Base-by-base conservation (phyloP, 2,888 invertebrate species). In the Dioctria linearis region DNA sequence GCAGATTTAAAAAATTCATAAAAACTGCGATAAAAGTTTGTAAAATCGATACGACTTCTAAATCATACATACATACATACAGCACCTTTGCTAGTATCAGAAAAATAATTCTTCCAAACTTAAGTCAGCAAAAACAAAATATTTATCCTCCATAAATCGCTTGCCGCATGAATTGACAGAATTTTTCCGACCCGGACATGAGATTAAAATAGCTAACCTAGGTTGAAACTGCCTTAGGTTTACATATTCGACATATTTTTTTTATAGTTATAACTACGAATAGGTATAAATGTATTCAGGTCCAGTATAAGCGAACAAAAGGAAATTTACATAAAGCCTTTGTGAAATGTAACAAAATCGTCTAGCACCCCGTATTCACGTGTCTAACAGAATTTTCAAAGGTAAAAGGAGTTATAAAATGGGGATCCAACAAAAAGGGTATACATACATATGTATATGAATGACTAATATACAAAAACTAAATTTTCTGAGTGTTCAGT, bases 241-340 rank as follows among this genome's bases (percentile, higher is more conserved):
- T 11, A 13, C 46, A 25, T 43, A 67, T 67, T 67, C 67, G 67
- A 46, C 5, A 46, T 8, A 46, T 46, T 46, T 25, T 25, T 25
- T 25, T 25, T 25, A 25, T 25, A 25, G 25, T 25, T 25, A 25
- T 25, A 25, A 25, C 25, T 0, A 25, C 25, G 25, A 25, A 25
- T 25, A 25, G 25, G 25, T 25, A n/a, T n/a, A 25, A 25, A 2
- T 25, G 25, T 25, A 25, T 25, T 25, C 25, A 25, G 25, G 25
- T 25, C 25, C 25, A 25, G 25, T 25, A 25, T 25, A 65, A 65
- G 42, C 40, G 65, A 40, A 40, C 65, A 42, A 42, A 42, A 65
- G 9, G 46, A 69, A 69, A 69, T 69, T 69, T 69, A 51, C 69
- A 69, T 69, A 51, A 49, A 51, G 4, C n/a, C 46, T 67, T 40